A percentile compares a stretch with the other conserved stretches of the same genome.
These are phyloP conservation scores for Drosophila fulvimacula DNA, from an alignment of 2,888 invertebrate species.

Conservation along the genomic window DNA sequence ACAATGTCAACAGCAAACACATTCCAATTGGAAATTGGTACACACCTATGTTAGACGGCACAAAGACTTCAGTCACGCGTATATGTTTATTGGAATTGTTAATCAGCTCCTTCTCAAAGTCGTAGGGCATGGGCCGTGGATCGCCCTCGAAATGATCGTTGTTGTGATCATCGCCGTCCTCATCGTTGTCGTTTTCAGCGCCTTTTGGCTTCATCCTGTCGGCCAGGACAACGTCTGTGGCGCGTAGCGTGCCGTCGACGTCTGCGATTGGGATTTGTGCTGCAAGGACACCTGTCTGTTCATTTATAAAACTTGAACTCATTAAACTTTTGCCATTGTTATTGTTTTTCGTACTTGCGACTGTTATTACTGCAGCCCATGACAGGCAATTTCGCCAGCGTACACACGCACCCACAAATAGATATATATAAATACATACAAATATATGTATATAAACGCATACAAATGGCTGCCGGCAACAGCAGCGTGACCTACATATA, in stretches of 20 bases:
- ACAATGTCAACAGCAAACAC: background rate
- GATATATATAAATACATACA: background rate
- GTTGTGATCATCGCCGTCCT: conserved; percentile 42
- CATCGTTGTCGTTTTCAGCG: conserved; percentile 14
- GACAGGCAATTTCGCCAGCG: conserved; percentile 60
- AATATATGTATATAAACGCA: conserved; percentile 41
- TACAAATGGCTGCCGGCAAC: conserved; percentile 50
- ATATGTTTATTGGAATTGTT: conserved; percentile 79
- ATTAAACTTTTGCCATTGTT: conserved; percentile 73
- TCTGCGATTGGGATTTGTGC: conserved; percentile 56
- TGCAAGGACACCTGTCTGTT: conserved; percentile 69
- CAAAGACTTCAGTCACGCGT: conserved; percentile 73
- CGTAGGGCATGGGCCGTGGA: conserved; percentile 75
- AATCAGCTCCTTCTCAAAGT: conserved; percentile 83
- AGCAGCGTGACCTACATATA: conserved; percentile 51
- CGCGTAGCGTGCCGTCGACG: conserved; percentile 60
- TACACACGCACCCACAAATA: conserved; percentile 45
- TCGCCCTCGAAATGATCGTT: conserved; percentile 69
- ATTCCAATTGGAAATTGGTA: background rate
- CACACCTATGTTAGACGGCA: conserved; percentile 73
- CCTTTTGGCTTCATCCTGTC: conserved; percentile 33
- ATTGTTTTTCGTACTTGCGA: conserved; percentile 43
- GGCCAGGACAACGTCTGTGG: conserved; percentile 44
- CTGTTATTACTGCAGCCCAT: conserved; percentile 59
- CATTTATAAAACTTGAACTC: conserved; percentile 80